phyloP scores from a whole-genome alignment of 1,140 invertebrate genomes.

The Bombus affinis region DNA sequence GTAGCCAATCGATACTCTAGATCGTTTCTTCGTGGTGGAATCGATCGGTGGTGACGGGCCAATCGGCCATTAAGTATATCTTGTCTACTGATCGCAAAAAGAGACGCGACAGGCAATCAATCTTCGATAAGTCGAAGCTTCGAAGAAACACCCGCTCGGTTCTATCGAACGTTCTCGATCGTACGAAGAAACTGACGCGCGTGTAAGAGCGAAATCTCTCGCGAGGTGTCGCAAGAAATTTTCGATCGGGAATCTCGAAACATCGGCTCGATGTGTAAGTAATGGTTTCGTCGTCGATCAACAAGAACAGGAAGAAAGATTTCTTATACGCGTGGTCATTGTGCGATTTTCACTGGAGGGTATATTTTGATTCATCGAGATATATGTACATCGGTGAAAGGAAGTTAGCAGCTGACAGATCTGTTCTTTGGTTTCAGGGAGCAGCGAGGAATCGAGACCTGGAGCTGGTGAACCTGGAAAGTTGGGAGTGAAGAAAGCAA shows the following conservation, averaged over 20 bases:
- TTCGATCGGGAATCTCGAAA: constrained; percentile 34
- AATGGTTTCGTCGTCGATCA: constrained; percentile 35
- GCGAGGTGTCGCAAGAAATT: constrained; percentile 51
- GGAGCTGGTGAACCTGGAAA: constrained; percentile 79
- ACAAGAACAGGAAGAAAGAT: constrained; percentile 6
- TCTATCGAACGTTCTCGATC: constrained; percentile 32
- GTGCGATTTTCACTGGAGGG: neutral
- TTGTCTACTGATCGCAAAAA: constrained; percentile 58
- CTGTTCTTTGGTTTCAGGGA: constrained; percentile 75
- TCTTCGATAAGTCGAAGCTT: constrained; percentile 73
- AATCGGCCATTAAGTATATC: constrained; percentile 74
- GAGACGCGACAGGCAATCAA: constrained; percentile 69
- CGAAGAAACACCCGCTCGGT: constrained; percentile 44
- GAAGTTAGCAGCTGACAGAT: constrained; percentile 4
- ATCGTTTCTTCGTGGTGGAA: constrained; percentile 32
- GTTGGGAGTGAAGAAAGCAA: constrained; percentile 86
- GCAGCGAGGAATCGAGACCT: constrained; percentile 80
- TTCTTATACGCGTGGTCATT: constrained; percentile 8
- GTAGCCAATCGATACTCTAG: neutral
- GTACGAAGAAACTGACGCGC: constrained; percentile 33
- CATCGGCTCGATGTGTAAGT: constrained; percentile 16
- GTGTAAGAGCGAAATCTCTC: constrained; percentile 36
- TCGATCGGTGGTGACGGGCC: constrained; percentile 69
- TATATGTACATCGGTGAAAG: constrained; percentile 27
- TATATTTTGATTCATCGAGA: constrained; percentile 22